Evolutionary conservation across 2,797 vertebrate species (phyloP).

Genomic region (Coendou prehensilis): DNA sequence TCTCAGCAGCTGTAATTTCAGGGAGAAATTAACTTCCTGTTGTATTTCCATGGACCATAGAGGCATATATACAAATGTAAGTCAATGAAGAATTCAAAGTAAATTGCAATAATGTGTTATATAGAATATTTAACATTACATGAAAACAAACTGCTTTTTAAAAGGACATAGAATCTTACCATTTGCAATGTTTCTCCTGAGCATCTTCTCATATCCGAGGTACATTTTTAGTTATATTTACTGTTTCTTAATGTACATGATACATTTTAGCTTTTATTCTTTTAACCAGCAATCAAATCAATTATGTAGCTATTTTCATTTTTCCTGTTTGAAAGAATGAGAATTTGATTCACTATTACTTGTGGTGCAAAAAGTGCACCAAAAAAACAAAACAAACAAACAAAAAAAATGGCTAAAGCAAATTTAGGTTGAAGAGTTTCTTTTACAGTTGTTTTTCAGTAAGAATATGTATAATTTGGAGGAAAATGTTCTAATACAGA

Average conservation of each 20-base stretch:
- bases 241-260: not conserved
- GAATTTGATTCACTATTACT: not conserved
- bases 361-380: not conserved
- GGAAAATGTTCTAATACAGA: slow-evolving; percentile 14
- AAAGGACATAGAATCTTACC: not conserved
- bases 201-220: not conserved
- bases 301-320: not conserved
- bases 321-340: not conserved
- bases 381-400: too few species aligned
- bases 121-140: not conserved
- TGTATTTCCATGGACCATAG: not conserved
- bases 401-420: not conserved
- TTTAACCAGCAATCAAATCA: not conserved
- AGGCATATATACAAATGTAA: not conserved
- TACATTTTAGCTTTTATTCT: not conserved
- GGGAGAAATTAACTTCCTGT: not conserved
- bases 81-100: not conserved
- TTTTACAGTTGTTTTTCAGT: not conserved
- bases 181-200: not conserved
- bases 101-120: not conserved
- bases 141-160: not conserved
- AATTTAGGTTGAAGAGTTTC: not conserved
- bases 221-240: not conserved
- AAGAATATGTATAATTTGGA: slow-evolving; percentile 37
- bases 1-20: not conserved